Evolutionary conservation across 1,140 invertebrate species (phyloP), one percentile per base, ranked within the genome.

Genomic region (Hesperophylax magnus): DNA sequence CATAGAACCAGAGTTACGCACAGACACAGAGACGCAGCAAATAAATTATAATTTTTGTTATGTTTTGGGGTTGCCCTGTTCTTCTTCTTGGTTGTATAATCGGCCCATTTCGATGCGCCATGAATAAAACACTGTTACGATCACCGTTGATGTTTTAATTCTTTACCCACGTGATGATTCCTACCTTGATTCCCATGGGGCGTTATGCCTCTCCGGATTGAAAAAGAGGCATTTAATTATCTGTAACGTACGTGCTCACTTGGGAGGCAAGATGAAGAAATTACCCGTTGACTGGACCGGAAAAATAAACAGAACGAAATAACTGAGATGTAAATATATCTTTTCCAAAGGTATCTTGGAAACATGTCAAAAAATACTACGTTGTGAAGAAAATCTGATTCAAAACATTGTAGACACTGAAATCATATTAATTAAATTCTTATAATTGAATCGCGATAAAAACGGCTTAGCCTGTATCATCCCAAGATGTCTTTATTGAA

Each of bases 71-170:
- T 58, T 22, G 56, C 20, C 20, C 56, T 18, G n/a, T 22, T n/a
- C 3, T 22, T 15, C 14, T 54, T 58, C 1, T 20, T 18, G 56
- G 56, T 20, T 22, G n/a, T 18, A 8, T 58, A n/a, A n/a, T 18
- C 20, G n/a, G 18, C 22, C 53, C 56, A 17, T 22, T 34, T 72
- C 24, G 69, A 72, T 65, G 6, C 20, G 14, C 61, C 7, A 24
- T 31, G 24, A 65, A 65, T 27, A 65, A 65, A 22, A 18, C 18
- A 65, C 61, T 15, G 24, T n/a, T n/a, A 8, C n/a, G 14, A 52
- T 47, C 67, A 20, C 67, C 31, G 47, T 71, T 71, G 67, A 71
- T 71, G 67, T 71, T 71, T 71, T 71, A 71, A 71, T 71, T 52
- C 47, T 31, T 24, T 24, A 22, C 18, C 15, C 18, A 65, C 61